These are phyloP conservation scores for Microtus pennsylvanicus DNA, from an alignment of 2,113 vertebrate species.

Conservation along the genomic window DNA sequence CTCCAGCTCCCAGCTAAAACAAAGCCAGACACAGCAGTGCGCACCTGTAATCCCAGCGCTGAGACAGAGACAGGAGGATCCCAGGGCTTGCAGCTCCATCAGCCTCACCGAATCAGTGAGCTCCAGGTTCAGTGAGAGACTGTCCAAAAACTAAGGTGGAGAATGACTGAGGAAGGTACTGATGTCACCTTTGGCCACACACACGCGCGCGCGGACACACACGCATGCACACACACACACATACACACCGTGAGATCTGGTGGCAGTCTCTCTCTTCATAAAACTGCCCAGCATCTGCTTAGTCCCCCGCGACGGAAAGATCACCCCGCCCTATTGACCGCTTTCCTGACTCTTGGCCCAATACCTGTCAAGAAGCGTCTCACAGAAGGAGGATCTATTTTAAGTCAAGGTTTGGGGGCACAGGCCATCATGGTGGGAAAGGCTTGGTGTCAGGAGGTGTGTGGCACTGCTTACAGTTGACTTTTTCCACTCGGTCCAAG, in stretches of 20 bases:
- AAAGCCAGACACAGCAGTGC: not conserved
- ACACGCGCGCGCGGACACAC: too few species aligned
- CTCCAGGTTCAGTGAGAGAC: not conserved
- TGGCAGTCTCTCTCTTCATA: not conserved
- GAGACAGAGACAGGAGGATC: not conserved
- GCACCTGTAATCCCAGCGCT: too few species aligned
- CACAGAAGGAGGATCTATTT: not conserved
- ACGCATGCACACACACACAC: not conserved
- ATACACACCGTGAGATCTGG: not conserved
- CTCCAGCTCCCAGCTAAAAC: not conserved
- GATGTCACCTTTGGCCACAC: not conserved
- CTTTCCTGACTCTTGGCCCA: not conserved
- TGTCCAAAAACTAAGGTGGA: not conserved
- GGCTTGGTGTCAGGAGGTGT: not conserved
- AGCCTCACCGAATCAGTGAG: not conserved
- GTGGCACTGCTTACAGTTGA: not conserved
- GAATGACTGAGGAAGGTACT: too few species aligned
- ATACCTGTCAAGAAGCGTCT: not conserved
- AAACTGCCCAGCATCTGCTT: not conserved
- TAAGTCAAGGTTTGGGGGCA: not conserved
- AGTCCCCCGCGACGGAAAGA: not conserved
- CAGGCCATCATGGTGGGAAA: not conserved
- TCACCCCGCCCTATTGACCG: not conserved
- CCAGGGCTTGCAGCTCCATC: not conserved
- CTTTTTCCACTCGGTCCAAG: not conserved